These are phyloP conservation scores for Drosophila mayri DNA, from an alignment of 1,140 invertebrate genomes.

Conservation along the genomic window DNA sequence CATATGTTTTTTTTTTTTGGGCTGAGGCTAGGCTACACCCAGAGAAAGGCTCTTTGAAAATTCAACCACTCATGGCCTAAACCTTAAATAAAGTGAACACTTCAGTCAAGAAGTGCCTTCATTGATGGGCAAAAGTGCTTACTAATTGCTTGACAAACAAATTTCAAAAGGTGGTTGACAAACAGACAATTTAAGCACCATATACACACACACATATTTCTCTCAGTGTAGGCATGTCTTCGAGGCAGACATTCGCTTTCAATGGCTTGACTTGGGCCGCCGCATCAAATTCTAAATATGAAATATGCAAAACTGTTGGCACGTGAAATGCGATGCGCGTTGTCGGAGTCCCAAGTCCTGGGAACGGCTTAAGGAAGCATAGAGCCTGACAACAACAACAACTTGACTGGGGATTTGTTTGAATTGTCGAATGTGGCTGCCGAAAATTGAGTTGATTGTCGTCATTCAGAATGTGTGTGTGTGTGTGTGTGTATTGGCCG, in stretches of 20 bases:
- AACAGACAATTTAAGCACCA: background rate
- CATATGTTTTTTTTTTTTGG: slow-evolving; percentile 41
- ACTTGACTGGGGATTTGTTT: slow-evolving; percentile 43
- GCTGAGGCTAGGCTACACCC: background rate
- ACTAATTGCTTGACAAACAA: background rate
- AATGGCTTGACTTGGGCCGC: slow-evolving; percentile 29
- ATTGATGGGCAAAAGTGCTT: no score
- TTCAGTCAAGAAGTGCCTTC: no score
- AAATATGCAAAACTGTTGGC: slow-evolving; percentile 71
- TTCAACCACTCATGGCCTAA: no score
- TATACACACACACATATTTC: background rate
- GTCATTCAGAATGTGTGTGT: slow-evolving; percentile 56
- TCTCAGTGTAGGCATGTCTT: background rate
- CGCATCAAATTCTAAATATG: slow-evolving; percentile 71
- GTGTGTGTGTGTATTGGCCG: slow-evolving; percentile 29
- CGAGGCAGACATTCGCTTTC: slow-evolving; percentile 30
- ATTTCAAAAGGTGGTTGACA: background rate
- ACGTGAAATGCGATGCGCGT: slow-evolving; percentile 56
- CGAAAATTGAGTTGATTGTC: slow-evolving; percentile 77
- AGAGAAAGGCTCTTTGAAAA: background rate
- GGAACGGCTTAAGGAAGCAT: slow-evolving; percentile 19
- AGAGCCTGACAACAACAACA: background rate
- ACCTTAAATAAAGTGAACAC: background rate
- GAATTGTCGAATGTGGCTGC: slow-evolving; percentile 47
- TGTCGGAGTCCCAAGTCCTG: slow-evolving; percentile 1